Conservation (phyloP, 2,113 vertebrate genomes). For the Mesocricetus auratus region DNA sequence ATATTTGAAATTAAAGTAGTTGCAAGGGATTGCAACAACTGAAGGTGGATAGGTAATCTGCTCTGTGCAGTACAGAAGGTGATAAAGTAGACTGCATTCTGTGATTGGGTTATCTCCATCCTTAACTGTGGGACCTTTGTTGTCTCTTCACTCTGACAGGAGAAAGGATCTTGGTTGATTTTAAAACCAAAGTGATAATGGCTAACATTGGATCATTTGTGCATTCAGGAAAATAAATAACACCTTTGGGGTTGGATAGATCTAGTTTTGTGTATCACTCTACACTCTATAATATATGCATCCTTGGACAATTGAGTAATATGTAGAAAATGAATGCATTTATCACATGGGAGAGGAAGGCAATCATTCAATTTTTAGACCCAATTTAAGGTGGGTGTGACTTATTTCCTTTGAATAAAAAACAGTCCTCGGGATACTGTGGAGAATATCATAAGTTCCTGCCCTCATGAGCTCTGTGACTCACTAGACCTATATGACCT, state of each 20-base stretch:
- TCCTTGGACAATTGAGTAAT: background rate
- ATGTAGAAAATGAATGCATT: background rate
- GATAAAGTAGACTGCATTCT: background rate
- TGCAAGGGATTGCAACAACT: background rate
- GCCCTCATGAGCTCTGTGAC: too few species aligned
- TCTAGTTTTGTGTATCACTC: background rate
- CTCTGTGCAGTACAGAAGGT: background rate
- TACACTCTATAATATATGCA: background rate
- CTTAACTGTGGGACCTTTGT: background rate
- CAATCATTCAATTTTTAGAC: background rate
- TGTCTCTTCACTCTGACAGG: background rate
- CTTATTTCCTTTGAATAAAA: background rate
- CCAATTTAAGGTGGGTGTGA: background rate
- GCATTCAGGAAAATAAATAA: background rate
- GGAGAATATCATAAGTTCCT: background rate
- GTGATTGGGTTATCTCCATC: background rate
- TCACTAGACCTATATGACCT: background rate
- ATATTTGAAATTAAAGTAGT: background rate
- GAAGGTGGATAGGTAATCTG: background rate
- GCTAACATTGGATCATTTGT: background rate
- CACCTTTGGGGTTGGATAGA: background rate
- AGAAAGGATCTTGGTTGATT: background rate
- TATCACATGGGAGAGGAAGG: background rate
- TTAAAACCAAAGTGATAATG: background rate
- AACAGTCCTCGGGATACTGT: background rate